A percentile compares a stretch with the other conserved stretches of the same genome.
Conservation (phyloP, 92 coral and sea anemone species). For the Umimayanthus kanabou region DNA sequence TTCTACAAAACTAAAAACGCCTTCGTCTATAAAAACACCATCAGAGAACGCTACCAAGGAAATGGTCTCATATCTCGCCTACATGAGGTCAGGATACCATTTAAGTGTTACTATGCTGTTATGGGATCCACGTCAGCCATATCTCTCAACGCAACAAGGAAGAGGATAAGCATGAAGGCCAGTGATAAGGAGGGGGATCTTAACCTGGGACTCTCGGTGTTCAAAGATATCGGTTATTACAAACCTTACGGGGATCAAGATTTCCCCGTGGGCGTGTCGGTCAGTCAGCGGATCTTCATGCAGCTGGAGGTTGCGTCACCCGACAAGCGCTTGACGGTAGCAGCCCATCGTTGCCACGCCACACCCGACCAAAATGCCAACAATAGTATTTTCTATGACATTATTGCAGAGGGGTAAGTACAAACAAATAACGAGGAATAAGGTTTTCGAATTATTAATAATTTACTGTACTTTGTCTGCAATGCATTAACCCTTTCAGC, state of each 20-base stretch:
- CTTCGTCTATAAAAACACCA: constrained; percentile 73
- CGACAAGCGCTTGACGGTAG: constrained; percentile 74
- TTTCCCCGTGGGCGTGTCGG: constrained; percentile 81
- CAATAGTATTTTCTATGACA: constrained; percentile 69
- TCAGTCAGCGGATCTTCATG: constrained; percentile 64
- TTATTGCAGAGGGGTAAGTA: constrained; percentile 74
- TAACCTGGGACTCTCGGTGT: constrained; percentile 69
- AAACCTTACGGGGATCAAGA: constrained; percentile 76
- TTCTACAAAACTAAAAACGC: constrained; percentile 61
- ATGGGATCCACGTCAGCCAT: constrained; percentile 70
- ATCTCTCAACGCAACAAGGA: constrained; percentile 67
- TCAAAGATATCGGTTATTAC: constrained; percentile 59
- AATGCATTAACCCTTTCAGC: too few species aligned
- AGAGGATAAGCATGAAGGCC: constrained; percentile 69
- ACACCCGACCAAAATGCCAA: constrained; percentile 84
- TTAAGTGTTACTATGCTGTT: constrained; percentile 74
- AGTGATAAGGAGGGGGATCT: constrained; percentile 63
- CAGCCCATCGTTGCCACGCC: constrained; percentile 85
- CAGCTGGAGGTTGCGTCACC: constrained; percentile 70
- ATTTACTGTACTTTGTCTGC: too few species aligned
- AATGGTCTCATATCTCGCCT: constrained; percentile 67
- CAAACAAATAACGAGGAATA: not conserved
- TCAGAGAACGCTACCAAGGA: constrained; percentile 61
- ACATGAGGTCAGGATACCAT: constrained; percentile 74
- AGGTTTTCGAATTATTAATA: too few species aligned